Evolutionary conservation across 2,888 invertebrate genomes (phyloP).

Genomic region (Elegia similella): DNA sequence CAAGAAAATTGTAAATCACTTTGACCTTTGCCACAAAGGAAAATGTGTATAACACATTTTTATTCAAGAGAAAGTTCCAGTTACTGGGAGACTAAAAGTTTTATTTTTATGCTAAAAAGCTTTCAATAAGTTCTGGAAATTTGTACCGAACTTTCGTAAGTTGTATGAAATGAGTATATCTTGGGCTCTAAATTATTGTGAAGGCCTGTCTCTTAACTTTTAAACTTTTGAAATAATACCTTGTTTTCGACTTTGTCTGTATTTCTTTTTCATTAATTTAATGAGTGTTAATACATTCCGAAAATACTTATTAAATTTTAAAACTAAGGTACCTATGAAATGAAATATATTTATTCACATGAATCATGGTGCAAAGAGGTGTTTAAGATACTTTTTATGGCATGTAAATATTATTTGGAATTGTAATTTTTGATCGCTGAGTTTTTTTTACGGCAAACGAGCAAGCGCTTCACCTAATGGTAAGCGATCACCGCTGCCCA

Average conservation of each 20-base stretch:
- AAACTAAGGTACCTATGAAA: no score
- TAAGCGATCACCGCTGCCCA: no score
- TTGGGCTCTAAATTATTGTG: neutral
- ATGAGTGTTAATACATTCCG: no score
- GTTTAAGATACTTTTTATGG: no score
- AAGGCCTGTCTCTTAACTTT: neutral
- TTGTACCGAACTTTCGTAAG: neutral
- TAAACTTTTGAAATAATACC: neutral
- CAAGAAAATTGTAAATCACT: neutral
- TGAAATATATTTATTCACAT: no score
- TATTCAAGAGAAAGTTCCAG: neutral
- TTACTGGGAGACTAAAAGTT: neutral
- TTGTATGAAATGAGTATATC: slow-evolving; percentile 1
- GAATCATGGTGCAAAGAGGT: no score
- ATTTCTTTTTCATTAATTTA: neutral
- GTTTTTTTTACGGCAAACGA: no score
- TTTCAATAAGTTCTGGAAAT: slow-evolving; percentile 10
- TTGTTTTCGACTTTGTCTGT: neutral
- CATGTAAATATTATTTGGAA: no score
- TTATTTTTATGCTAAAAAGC: slow-evolving; percentile 6
- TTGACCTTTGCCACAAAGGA: neutral
- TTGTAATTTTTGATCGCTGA: no score
- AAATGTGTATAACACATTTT: neutral
- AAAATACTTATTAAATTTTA: no score
- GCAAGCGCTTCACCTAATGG: no score